These are phyloP conservation scores for Babylonia areolata DNA, from an alignment of 1,140 invertebrate species.

Conservation along the genomic window DNA sequence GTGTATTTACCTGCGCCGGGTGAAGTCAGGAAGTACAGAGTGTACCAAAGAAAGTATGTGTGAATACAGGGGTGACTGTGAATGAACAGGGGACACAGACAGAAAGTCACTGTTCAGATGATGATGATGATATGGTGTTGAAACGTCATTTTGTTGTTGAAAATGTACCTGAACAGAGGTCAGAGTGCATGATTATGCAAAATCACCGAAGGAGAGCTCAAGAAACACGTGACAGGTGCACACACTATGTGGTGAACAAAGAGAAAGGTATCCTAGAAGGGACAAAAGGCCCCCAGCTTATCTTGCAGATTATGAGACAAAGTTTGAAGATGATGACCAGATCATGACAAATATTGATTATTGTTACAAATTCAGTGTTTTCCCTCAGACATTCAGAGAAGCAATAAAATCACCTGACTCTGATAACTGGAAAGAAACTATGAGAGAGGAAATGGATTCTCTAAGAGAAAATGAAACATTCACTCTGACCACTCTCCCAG, in stretches of 20 bases:
- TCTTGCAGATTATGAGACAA: slow-evolving; percentile 18
- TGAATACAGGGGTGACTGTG: too few species aligned
- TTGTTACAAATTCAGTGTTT: background rate
- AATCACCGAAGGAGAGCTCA: too few species aligned
- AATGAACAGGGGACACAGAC: too few species aligned
- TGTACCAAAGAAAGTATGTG: background rate
- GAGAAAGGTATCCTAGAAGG: background rate
- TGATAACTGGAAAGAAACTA: slow-evolving; percentile 70
- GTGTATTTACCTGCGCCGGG: slow-evolving; percentile 41
- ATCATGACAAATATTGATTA: slow-evolving; percentile 16
- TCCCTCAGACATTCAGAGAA: slow-evolving; percentile 54
- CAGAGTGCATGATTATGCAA: background rate
- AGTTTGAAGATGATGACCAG: slow-evolving; percentile 22
- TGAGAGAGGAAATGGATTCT: too few species aligned
- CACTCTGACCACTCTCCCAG: too few species aligned
- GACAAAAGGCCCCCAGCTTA: slow-evolving; percentile 2
- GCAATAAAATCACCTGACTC: slow-evolving; percentile 62
- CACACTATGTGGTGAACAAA: background rate
- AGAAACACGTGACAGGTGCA: background rate
- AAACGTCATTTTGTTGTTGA: background rate
- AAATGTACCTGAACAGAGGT: background rate
- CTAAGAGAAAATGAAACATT: too few species aligned
- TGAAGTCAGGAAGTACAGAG: slow-evolving; percentile 34
- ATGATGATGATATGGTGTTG: too few species aligned
- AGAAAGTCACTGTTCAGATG: too few species aligned